phyloP scores from a whole-genome alignment of 2,113 vertebrate genomes.

The Rallus limicola region DNA sequence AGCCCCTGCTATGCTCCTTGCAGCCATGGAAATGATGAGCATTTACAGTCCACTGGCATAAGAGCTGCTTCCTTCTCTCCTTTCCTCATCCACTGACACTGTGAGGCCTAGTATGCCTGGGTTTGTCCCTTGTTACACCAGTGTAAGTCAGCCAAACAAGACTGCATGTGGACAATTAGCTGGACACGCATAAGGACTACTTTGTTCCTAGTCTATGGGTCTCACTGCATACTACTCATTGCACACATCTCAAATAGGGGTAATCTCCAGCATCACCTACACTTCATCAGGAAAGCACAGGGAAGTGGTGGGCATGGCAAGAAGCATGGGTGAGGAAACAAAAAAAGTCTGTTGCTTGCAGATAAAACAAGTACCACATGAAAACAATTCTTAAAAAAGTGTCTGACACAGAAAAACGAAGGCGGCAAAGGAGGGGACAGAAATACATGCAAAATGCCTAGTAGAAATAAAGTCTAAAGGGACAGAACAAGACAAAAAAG shows the following conservation, averaged over 20 bases:
- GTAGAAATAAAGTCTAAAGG: neutral
- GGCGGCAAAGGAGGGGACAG: neutral
- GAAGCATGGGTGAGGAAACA: neutral
- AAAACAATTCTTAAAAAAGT: neutral
- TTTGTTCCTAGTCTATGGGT: neutral
- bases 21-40: neutral
- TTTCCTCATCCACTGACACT: neutral
- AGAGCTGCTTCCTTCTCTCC: neutral
- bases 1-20: fast-evolving
- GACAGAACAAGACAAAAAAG: neutral
- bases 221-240: neutral
- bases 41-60: neutral
- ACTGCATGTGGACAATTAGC: neutral
- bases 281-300: neutral
- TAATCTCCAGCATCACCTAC: neutral
- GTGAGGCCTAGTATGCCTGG: neutral
- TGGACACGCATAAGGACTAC: neutral
- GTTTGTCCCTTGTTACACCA: neutral
- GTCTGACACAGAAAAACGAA: neutral
- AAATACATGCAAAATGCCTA: neutral
- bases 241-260: fast-evolving
- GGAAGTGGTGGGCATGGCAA: neutral
- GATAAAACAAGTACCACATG: neutral
- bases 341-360: neutral
- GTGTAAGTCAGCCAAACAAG: neutral